Percentiles rank a stretch among this genome's conserved stretches.
These are phyloP conservation scores for Harpagoxenus sublaevis DNA, from an alignment of 2,888 invertebrate species.

Conservation along the genomic window DNA sequence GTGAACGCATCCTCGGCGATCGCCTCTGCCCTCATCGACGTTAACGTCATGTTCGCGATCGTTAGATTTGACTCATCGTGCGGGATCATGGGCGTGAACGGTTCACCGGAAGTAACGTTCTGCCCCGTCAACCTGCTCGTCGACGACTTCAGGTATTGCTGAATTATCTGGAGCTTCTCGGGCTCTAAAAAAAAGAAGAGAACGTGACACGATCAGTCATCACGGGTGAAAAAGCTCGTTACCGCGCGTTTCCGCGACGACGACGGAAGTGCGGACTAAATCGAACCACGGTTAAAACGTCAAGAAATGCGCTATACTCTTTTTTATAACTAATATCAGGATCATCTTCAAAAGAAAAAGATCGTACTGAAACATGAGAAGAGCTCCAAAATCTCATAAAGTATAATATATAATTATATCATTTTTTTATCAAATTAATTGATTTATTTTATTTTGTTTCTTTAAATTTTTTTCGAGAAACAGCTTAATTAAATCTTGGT, in stretches of 20 bases:
- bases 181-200: constrained; percentile 77
- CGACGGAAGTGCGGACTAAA: neutral
- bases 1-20: constrained; percentile 3
- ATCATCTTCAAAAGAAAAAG: neutral
- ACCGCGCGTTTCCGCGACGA: neutral
- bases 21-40: constrained; percentile 33
- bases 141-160: constrained; percentile 83
- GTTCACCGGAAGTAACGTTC: constrained; percentile 52
- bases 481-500: neutral
- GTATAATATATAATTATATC: neutral
- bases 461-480: neutral
- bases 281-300: neutral
- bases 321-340: neutral
- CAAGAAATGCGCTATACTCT: neutral
- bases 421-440: neutral
- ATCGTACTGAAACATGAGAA: neutral
- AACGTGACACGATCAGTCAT: constrained; percentile 12
- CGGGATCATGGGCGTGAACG: neutral
- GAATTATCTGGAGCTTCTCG: constrained; percentile 84
- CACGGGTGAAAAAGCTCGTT: neutral
- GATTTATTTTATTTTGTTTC: neutral
- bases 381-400: neutral
- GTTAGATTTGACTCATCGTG: constrained; percentile 4
- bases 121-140: constrained; percentile 67
- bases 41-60: constrained; percentile 22